These are phyloP conservation scores for Xestoiulus laeticollis DNA, from an alignment of 2,888 invertebrate species.

Conservation along the genomic window DNA sequence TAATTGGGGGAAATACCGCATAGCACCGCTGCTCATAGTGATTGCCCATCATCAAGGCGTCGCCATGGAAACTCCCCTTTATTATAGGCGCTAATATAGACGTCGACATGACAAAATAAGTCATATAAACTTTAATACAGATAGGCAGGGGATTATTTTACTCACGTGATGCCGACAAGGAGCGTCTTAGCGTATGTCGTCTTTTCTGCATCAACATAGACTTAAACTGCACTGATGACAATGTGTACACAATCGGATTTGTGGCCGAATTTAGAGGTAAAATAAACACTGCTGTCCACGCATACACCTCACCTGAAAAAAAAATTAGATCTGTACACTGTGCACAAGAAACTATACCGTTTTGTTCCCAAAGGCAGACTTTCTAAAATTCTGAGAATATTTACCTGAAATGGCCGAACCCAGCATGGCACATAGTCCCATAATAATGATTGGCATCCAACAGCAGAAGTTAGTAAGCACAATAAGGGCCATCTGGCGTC, in stretches of 20 bases:
- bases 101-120: background rate
- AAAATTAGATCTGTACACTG: no score
- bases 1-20: background rate
- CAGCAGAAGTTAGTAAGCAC: slow-evolving; percentile 61
- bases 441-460: slow-evolving; percentile 61
- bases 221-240: slow-evolving; percentile 58
- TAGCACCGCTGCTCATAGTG: background rate
- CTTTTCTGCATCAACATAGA: slow-evolving; percentile 53
- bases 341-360: no score
- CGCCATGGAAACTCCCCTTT: background rate
- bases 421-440: slow-evolving; percentile 59
- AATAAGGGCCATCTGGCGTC: slow-evolving; percentile 61
- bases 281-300: slow-evolving; percentile 61
- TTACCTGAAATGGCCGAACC: slow-evolving; percentile 57
- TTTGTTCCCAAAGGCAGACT: no score
- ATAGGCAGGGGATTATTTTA: background rate
- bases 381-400: no score
- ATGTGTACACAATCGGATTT: slow-evolving; percentile 60
- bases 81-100: background rate
- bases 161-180: slow-evolving; percentile 54
- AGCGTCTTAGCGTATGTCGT: slow-evolving; percentile 44
- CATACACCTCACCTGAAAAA: slow-evolving; percentile 59
- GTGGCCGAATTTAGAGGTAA: slow-evolving; percentile 61
- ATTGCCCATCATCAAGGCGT: background rate
- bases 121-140: background rate